These are phyloP conservation scores for Fistularia tabacaria DNA, from an alignment of 2,797 vertebrate genomes.

Conservation along the genomic window DNA sequence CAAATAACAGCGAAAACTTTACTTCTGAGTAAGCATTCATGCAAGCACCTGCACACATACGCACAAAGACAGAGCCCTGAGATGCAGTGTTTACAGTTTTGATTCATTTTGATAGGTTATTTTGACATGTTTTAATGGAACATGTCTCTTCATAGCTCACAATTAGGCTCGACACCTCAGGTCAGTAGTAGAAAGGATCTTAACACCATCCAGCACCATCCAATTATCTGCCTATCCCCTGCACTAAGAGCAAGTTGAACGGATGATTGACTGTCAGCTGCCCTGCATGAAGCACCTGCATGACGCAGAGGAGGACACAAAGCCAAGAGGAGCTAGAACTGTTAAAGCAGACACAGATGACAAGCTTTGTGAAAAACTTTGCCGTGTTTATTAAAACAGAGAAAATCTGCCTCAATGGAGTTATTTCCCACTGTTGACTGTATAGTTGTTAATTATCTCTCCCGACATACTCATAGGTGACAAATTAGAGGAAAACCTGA, in stretches of 20 bases:
- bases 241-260: conserved; percentile 29
- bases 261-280: conserved; percentile 62
- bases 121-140: conserved; percentile 44
- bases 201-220: conserved; percentile 56
- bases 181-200: conserved; percentile 59
- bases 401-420: conserved; percentile 8
- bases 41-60: too few species aligned
- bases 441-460: too few species aligned
- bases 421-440: too few species aligned
- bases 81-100: too few species aligned
- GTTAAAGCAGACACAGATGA: conserved; percentile 20
- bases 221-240: conserved; percentile 35
- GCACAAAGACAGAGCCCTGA: too few species aligned
- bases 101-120: background rate
- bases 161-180: conserved; percentile 36
- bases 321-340: conserved; percentile 22
- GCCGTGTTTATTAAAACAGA: conserved; percentile 41
- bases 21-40: too few species aligned
- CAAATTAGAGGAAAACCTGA: too few species aligned
- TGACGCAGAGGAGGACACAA: conserved; percentile 28
- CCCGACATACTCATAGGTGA: too few species aligned
- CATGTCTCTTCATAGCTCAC: conserved; percentile 49
- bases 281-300: conserved; percentile 42
- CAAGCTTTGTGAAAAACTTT: conserved; percentile 30
- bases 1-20: too few species aligned